Base-by-base conservation (phyloP, 2,797 vertebrate species). In the Pipistrellus nathusii region DNA sequence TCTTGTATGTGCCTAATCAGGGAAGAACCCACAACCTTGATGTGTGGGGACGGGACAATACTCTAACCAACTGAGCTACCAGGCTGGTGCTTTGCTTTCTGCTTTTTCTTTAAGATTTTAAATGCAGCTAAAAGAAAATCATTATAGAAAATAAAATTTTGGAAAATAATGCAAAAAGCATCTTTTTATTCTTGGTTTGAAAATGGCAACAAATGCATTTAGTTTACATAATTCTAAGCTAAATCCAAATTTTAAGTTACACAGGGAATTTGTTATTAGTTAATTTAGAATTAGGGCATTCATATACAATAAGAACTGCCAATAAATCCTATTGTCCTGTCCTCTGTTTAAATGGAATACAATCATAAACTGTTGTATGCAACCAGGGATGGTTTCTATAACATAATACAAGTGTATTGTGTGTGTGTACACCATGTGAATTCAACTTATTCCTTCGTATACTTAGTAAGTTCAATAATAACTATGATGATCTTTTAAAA, bases 291-390 rank as follows among this genome's bases (percentile, higher is more conserved):
- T 23, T 38, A 93, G 78, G 25, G 3, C 35, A 91, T 25, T 97
- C 51, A 69, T 2, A 5, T 41, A 62, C 82, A 64, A 17, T n/a
- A 55, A 78, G 82, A 17, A 10, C 30, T 85, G 30, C 76, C 46
- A 20, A 73, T 76, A 44, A 84, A 41, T 35, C 4, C 53, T n/a
- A 30, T 51, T 86, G 72, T 80, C 48, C 51, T 44, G 59, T 2
- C 7, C 51, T 86, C 68, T 51, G n/a, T 71, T 82, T 93, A 93
- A 94, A 94, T 23, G 90, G 68, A 95, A 95, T 55, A 27, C n/a
- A 96, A 84, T 27, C 73, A 75, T 10, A 93, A 90, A 25, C 46
- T 85, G 48, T 66, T 76, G 88, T 93, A 88, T 77, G 64, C 57
- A 76, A 8, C 68, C 17, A 32, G 5, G 30, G 51, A n/a, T 3